Base-by-base conservation (phyloP, 2,797 vertebrate species). In the Thalassophryne amazonica region DNA sequence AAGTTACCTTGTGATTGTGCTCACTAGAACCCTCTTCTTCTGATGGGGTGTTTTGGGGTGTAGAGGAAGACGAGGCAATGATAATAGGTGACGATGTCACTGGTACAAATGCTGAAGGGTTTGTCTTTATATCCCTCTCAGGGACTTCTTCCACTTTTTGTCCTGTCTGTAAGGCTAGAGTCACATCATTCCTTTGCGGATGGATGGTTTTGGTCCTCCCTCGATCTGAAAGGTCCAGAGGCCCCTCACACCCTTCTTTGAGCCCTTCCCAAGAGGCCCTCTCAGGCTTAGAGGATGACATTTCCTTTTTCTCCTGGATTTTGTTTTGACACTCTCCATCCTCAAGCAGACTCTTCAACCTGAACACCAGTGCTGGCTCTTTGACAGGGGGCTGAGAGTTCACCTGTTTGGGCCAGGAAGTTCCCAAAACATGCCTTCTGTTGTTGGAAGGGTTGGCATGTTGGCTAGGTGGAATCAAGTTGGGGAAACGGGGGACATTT, bases 171-270 rank as follows among this genome's bases (percentile, higher is more conserved):
- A 37, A 20, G 16, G 6, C 12, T 7, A 30, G 6, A 1, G 57
- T 34, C 1, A 35, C 45, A 10, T 70, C 40, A 6, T 42, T 38
- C 49, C 14, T 50, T 3, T 27, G 14, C 0, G 8, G 20, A 8
- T 64, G 53, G 28, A n/a, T 63, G 7, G 60, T 37, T 61, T 86
- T 86, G 34, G 69, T 55, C 53, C 75, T 80, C 3, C 85, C 78
- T n/a, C 60, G 48, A 15, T 86, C 88, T 0, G 91, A 92, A 3
- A 92, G 78, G 59, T 92, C 91, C 39, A 92, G 61, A 20, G 91
- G 91, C 7, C 69, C 53, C 2, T 92, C 90, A 0, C 7, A 51
- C 2, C 8, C 18, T 13, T 83, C 78, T 51, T 17, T 64, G 3
- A 48, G 19, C 6, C 41, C 67, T 46, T 86, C 80, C 7, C 54